A percentile compares a stretch with the other conserved stretches of the same genome.
Conservation (phyloP, 2,888 invertebrate species). For the Nasonovia ribisnigri region DNA sequence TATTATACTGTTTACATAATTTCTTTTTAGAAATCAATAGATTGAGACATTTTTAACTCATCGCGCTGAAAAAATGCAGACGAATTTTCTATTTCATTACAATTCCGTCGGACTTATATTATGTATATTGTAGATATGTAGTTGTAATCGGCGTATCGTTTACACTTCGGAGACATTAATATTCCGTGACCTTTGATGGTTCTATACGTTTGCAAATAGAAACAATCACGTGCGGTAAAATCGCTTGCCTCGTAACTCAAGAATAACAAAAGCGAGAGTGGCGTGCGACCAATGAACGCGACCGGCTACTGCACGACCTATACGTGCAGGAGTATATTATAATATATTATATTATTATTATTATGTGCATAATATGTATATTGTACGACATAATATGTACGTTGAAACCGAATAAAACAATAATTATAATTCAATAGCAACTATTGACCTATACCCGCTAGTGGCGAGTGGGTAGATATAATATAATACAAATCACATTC, state of each 20-base stretch:
- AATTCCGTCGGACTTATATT: neutral
- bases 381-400: too few species aligned
- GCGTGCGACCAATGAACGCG: neutral
- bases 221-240: constrained; percentile 4
- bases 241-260: neutral
- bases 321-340: neutral
- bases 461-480: neutral
- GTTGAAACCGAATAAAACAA: constrained; percentile 24
- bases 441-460: constrained; percentile 58
- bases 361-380: neutral
- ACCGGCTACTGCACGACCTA: neutral
- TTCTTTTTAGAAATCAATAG: neutral
- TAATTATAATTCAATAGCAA: constrained; percentile 38
- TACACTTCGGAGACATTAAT: neutral
- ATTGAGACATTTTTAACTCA: neutral
- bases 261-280: constrained; percentile 33
- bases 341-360: neutral
- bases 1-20: neutral
- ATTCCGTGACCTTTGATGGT: neutral
- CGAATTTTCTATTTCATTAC: neutral
- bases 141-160: neutral
- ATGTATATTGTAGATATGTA: neutral
- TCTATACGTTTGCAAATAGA: neutral
- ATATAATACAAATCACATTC: constrained; percentile 32
- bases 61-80: neutral